These are phyloP conservation scores for Elaphurus davidianus DNA, from an alignment of 2,113 vertebrate genomes.

Conservation along the genomic window DNA sequence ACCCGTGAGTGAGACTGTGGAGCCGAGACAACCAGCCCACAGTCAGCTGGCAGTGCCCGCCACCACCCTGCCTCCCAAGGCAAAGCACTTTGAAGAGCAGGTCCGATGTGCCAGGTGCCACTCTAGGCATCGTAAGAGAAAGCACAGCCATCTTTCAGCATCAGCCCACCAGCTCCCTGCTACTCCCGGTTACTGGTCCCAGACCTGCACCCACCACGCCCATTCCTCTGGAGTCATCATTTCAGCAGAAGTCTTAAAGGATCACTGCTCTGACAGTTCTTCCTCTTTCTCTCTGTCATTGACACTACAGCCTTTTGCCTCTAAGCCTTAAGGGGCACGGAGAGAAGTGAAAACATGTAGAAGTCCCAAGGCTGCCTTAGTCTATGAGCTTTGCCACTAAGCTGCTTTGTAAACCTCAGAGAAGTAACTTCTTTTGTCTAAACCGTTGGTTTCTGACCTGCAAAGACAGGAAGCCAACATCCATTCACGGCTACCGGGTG, in stretches of 20 bases:
- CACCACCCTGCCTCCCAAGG: background rate
- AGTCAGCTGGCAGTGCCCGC: background rate
- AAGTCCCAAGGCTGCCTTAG: background rate
- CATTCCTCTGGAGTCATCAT: background rate
- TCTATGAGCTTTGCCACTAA: background rate
- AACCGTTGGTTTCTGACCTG: background rate
- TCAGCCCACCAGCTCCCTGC: background rate
- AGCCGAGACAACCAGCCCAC: background rate
- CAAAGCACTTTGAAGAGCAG: background rate
- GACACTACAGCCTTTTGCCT: background rate
- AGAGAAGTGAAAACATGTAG: background rate
- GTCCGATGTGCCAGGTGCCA: background rate
- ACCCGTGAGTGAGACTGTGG: fast-evolving
- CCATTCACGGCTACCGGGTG: background rate
- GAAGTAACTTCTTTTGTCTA: background rate
- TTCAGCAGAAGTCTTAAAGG: background rate
- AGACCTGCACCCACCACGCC: fast-evolving
- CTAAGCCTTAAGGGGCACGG: background rate
- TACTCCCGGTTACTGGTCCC: background rate
- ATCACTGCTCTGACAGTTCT: background rate
- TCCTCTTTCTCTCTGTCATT: background rate
- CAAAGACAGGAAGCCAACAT: background rate
- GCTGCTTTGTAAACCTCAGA: background rate
- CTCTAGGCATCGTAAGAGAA: background rate
- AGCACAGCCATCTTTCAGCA: background rate